Evolutionary conservation across 2,113 vertebrate species (phyloP).

Genomic region (Castor canadensis): DNA sequence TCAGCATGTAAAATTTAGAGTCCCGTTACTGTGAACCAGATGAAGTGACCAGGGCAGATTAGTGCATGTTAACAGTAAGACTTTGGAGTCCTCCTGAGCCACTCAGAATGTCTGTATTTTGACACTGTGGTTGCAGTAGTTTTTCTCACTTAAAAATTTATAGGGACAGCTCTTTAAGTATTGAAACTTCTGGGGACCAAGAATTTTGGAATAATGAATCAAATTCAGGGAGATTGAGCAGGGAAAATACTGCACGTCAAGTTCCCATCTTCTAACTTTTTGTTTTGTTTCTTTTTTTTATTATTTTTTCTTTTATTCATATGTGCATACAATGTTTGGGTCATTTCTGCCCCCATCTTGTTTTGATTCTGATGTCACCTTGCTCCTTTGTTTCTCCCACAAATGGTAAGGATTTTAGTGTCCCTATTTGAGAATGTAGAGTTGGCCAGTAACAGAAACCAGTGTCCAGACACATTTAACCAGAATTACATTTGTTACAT

Average conservation of each 20-base stretch:
- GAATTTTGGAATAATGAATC: neutral
- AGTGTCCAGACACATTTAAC: neutral
- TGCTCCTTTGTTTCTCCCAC: no score
- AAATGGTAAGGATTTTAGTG: neutral
- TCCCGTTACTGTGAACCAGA: neutral
- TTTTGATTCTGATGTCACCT: no score
- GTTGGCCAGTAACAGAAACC: neutral
- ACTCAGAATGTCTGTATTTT: neutral
- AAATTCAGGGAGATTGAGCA: neutral
- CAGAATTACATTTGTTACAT: neutral
- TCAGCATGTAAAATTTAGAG: neutral
- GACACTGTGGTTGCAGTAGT: neutral
- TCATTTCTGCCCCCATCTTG: no score
- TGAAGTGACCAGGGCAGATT: neutral
- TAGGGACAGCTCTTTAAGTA: neutral
- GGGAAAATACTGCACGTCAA: neutral
- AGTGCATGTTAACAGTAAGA: neutral
- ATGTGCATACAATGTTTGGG: no score
- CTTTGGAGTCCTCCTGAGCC: neutral
- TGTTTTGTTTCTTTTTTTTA: slow-evolving; percentile 10
- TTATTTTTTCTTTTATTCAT: no score
- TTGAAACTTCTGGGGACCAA: neutral
- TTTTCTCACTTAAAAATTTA: neutral
- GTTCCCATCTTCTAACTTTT: neutral
- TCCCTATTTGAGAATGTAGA: neutral